phyloP scores from a whole-genome alignment of 2,888 invertebrate species.

The Agrotis segetum region DNA sequence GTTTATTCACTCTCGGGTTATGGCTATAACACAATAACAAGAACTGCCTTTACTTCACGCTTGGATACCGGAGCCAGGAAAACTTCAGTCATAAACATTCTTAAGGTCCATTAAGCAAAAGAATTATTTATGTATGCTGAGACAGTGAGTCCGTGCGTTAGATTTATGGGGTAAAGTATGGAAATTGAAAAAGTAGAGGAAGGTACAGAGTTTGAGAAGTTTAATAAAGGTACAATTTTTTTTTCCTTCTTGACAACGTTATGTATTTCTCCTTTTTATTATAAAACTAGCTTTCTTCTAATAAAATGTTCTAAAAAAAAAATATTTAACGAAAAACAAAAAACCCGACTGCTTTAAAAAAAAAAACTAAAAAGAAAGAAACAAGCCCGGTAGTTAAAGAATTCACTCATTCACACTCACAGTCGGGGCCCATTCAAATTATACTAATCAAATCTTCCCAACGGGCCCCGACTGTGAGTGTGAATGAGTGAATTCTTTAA shows the following conservation, averaged over 20 bases:
- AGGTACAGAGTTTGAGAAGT: constrained; percentile 29
- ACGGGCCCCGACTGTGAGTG: no score
- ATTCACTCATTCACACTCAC: no score
- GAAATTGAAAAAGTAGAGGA: constrained; percentile 55
- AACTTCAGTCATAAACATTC: constrained; percentile 59
- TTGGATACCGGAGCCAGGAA: constrained; percentile 32
- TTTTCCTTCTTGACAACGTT: constrained; percentile 15
- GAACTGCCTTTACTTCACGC: constrained; percentile 28
- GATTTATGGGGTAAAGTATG: constrained; percentile 52
- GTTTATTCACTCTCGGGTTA: no score
- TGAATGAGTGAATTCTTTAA: no score
- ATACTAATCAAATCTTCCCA: no score
- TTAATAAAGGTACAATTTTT: constrained; percentile 32
- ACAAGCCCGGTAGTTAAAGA: no score
- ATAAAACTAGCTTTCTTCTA: no score
- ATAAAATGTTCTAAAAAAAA: no score
- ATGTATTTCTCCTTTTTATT: neutral
- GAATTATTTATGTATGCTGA: constrained; percentile 63
- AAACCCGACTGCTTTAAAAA: no score
- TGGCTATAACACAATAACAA: constrained; percentile 31
- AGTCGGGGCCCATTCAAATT: no score
- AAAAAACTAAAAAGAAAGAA: no score
- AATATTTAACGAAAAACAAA: no score
- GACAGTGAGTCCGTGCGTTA: constrained; percentile 58
- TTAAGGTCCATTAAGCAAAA: constrained; percentile 61